These are phyloP conservation scores for Lottia gigantea DNA, from an alignment of 2,888 invertebrate species.

Conservation along the genomic window DNA sequence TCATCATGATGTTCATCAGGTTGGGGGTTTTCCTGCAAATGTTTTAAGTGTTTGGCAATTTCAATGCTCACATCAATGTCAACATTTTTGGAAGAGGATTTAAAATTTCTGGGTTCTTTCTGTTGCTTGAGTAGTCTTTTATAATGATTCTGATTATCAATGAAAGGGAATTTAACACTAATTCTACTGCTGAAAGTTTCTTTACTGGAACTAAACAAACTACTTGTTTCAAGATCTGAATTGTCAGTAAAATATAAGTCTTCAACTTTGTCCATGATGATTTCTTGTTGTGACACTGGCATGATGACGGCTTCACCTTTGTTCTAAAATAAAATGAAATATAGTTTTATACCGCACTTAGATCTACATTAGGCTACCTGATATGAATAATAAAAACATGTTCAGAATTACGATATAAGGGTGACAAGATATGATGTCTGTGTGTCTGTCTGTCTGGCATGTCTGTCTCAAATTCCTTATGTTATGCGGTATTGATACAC, in stretches of 20 bases:
- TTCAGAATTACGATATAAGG: too few relatives aligned
- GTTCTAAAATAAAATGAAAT: not conserved
- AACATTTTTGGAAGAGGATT: conserved; percentile 1
- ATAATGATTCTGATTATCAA: not conserved
- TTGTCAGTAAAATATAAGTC: not conserved
- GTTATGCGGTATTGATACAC: too few relatives aligned
- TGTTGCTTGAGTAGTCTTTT: too few relatives aligned
- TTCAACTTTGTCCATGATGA: not conserved
- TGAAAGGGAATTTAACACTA: conserved; percentile 1
- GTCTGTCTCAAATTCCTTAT: too few relatives aligned
- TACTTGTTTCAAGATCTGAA: not conserved
- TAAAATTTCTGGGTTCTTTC: not conserved
- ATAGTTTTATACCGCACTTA: too few relatives aligned
- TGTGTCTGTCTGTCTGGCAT: too few relatives aligned
- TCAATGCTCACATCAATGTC: not conserved
- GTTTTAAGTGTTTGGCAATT: not conserved
- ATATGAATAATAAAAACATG: too few relatives aligned
- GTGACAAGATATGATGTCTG: too few relatives aligned
- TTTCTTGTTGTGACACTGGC: not conserved
- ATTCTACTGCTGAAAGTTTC: not conserved
- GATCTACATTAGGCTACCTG: too few relatives aligned
- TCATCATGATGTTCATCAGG: too few relatives aligned
- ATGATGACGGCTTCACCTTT: not conserved
- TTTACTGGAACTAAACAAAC: not conserved
- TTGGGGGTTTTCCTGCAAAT: too few relatives aligned